Conservation (phyloP, 2,888 invertebrate genomes). For the Pollenia angustigena region DNA sequence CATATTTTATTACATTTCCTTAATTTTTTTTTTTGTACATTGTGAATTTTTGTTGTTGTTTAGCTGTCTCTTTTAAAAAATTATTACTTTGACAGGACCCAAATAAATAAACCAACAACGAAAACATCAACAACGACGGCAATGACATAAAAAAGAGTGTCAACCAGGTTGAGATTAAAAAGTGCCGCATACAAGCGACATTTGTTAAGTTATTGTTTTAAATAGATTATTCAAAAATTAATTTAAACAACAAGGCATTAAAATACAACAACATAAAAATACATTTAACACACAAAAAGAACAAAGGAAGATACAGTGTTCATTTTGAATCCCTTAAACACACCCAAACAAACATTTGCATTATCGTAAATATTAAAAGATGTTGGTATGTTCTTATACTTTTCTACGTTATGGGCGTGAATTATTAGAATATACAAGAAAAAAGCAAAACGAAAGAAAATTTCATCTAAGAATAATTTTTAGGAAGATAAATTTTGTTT, state of each 20-base stretch:
- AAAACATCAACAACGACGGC: not conserved
- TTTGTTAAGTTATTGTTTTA: slow-evolving; percentile 64
- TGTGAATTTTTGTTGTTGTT: slow-evolving; percentile 6
- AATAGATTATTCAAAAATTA: slow-evolving; percentile 65
- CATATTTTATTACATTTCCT: slow-evolving; percentile 53
- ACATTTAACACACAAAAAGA: slow-evolving; percentile 1
- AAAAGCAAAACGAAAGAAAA: not conserved
- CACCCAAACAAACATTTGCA: not conserved
- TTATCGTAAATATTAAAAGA: slow-evolving; percentile 29
- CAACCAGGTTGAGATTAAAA: slow-evolving; percentile 50
- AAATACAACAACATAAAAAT: slow-evolving; percentile 19
- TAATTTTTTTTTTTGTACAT: slow-evolving; percentile 1
- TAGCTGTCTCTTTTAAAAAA: slow-evolving; percentile 3
- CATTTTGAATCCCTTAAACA: not conserved
- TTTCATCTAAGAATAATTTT: not conserved
- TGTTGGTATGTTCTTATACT: not conserved
- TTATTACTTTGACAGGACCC: slow-evolving; percentile 14
- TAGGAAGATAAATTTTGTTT: not conserved
- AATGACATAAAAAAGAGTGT: slow-evolving; percentile 26
- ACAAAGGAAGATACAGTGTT: not conserved
- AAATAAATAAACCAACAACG: slow-evolving; percentile 13
- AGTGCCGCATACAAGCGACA: slow-evolving; percentile 47
- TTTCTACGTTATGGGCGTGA: not conserved
- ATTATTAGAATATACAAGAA: not conserved
- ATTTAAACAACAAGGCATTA: slow-evolving; percentile 63